Evolutionary conservation across 2,888 invertebrate genomes (phyloP).

Genomic region (Trichopria drosophilae): DNA sequence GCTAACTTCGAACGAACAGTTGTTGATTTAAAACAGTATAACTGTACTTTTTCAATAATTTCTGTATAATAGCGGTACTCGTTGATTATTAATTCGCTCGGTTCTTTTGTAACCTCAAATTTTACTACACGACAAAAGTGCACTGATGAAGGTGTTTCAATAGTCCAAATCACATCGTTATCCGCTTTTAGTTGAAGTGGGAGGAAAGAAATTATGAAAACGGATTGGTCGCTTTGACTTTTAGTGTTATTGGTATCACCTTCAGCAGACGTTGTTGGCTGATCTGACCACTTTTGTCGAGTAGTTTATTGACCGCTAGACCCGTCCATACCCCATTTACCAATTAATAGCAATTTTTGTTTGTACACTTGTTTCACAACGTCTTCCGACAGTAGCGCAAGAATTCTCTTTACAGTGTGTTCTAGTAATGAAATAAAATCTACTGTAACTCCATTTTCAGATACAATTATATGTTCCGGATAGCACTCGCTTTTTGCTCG

Average conservation of each 20-base stretch:
- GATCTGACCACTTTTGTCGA: slow-evolving; percentile 1
- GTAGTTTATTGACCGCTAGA: slow-evolving; percentile 6
- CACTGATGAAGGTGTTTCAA: slow-evolving; percentile 7
- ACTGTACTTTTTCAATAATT: background rate
- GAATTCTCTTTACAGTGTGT: too few relatives aligned
- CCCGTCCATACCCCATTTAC: slow-evolving; percentile 7
- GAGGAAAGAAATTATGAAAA: slow-evolving; percentile 2
- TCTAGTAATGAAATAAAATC: too few relatives aligned
- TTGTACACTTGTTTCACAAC: too few relatives aligned
- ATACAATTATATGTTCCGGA: too few relatives aligned
- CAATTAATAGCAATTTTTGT: background rate
- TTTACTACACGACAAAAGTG: slow-evolving; percentile 1
- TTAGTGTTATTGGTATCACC: too few relatives aligned
- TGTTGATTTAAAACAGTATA: background rate
- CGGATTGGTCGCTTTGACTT: background rate
- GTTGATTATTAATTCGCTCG: background rate
- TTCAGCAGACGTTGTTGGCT: too few relatives aligned
- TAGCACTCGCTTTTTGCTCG: too few relatives aligned
- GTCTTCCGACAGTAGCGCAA: too few relatives aligned
- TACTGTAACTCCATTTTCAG: too few relatives aligned
- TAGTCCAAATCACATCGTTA: slow-evolving; percentile 4
- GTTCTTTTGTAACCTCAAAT: slow-evolving; percentile 11
- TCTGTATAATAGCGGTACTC: slow-evolving; percentile 3
- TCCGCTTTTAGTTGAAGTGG: slow-evolving; percentile 1
- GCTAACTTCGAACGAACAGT: slow-evolving; percentile 1